Evolutionary conservation across 2,888 invertebrate species (phyloP).

Genomic region (Lathronympha strigana): DNA sequence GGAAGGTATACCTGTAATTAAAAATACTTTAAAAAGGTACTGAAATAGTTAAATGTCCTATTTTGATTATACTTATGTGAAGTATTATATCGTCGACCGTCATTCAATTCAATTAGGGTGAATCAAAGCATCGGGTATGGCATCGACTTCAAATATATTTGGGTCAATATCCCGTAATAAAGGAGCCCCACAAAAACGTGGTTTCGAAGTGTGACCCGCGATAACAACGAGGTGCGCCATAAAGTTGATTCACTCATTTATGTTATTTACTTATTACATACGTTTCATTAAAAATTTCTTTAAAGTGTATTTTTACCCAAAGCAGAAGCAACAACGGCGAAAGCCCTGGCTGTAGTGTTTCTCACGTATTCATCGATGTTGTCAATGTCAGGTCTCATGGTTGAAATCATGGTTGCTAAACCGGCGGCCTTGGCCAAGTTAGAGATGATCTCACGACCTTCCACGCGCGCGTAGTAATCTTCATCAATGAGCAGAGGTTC

Average conservation of each 20-base stretch:
- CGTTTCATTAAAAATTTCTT: constrained; percentile 7
- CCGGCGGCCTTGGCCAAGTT: constrained; percentile 99
- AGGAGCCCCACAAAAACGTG: no score
- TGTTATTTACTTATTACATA: no score
- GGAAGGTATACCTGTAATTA: constrained; percentile 91
- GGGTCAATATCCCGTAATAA: no score
- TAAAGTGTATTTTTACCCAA: constrained; percentile 85
- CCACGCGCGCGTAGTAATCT: constrained; percentile 99
- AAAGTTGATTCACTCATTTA: no score
- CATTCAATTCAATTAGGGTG: no score
- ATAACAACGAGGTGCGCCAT: no score
- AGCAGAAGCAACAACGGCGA: constrained; percentile 99
- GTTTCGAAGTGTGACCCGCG: no score
- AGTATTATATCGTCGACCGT: no score
- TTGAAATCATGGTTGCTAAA: constrained; percentile 99
- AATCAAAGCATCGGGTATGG: no score
- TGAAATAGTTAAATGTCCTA: not conserved
- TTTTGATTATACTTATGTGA: not conserved
- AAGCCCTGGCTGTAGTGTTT: constrained; percentile 99
- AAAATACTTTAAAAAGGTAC: not conserved
- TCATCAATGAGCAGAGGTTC: constrained; percentile 99
- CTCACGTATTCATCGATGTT: constrained; percentile 99
- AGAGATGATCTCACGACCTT: constrained; percentile 99
- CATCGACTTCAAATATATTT: no score
- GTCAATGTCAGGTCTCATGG: constrained; percentile 99